Percentiles rank a stretch among this genome's conserved stretches.
phyloP scores from a whole-genome alignment of 2,797 vertebrate genomes.

The Tenualosa ilisha region DNA sequence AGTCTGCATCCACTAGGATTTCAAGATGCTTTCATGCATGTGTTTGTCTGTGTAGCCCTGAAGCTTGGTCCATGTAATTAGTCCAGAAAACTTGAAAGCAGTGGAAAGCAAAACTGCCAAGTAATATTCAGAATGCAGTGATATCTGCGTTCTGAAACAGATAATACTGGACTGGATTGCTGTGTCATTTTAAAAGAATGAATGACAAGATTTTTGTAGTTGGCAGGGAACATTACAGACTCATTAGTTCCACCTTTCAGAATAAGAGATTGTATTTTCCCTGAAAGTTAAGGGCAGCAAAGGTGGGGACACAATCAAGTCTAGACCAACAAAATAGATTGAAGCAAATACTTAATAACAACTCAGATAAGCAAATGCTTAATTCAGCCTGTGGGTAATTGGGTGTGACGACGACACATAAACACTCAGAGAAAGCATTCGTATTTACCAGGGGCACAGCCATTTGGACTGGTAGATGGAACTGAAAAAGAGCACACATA shows the following conservation, averaged over 20 bases:
- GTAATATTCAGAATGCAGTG: neutral
- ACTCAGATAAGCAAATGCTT: no score
- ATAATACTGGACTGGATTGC: neutral
- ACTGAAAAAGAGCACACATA: neutral
- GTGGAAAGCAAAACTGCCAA: neutral
- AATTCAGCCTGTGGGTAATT: no score
- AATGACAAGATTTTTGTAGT: neutral
- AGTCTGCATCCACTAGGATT: neutral
- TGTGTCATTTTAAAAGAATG: neutral
- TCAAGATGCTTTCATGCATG: neutral
- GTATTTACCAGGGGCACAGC: neutral
- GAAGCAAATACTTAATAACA: no score
- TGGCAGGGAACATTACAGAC: neutral
- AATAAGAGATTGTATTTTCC: neutral
- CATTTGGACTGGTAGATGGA: neutral
- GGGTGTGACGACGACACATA: no score
- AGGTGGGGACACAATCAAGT: neutral
- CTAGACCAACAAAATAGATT: neutral
- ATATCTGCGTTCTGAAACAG: neutral
- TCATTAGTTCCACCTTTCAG: neutral
- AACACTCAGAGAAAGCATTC: neutral
- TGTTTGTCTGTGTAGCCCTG: neutral
- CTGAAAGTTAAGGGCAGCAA: neutral
- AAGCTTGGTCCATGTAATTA: neutral
- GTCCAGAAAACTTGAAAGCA: neutral